Percentiles rank a stretch among this genome's conserved stretches.
Conservation (phyloP, 2,113 vertebrate species). For the Myotis lucifugus region DNA sequence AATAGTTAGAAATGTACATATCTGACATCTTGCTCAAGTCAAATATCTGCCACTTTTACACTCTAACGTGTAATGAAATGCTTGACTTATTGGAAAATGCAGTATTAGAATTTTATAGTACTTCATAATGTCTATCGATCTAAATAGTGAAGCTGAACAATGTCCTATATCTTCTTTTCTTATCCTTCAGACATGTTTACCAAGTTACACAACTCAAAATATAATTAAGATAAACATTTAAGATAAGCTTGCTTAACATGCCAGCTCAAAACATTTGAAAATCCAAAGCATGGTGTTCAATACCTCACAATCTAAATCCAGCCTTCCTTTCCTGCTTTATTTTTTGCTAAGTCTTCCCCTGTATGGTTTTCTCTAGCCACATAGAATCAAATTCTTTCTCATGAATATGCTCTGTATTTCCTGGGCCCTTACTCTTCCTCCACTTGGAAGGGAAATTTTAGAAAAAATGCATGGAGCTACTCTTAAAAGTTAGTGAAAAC, state of each 20-base stretch:
- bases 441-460: neutral
- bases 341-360: neutral
- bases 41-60: neutral
- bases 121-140: neutral
- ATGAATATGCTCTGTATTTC: neutral
- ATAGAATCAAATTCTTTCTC: neutral
- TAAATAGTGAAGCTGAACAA: neutral
- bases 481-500: neutral
- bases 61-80: neutral
- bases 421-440: neutral
- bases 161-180: neutral
- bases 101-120: neutral
- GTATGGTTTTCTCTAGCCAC: neutral
- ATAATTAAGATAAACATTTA: neutral
- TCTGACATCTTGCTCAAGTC: neutral
- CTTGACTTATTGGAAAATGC: neutral
- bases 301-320: neutral
- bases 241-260: neutral
- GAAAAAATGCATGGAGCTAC: neutral
- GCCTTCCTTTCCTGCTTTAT: neutral
- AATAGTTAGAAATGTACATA: neutral
- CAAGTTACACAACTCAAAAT: neutral
- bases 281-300: neutral
- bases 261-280: constrained; percentile 27
- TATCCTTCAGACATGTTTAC: neutral